Base-by-base conservation (phyloP, 2,888 invertebrate species). In the Leptinotarsa rubiginosa region DNA sequence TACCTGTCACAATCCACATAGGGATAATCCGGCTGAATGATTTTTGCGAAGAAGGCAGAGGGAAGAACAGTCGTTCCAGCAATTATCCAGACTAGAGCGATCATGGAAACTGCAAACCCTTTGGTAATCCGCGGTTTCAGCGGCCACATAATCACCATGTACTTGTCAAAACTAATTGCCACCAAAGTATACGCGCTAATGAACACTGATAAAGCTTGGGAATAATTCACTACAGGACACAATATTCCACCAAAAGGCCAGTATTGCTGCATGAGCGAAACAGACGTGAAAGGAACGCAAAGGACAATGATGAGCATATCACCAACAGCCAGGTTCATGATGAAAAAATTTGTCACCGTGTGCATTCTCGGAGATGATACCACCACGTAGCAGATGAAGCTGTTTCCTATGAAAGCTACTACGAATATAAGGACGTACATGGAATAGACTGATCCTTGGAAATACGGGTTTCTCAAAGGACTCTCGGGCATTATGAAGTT, bases 321-420 rank as follows among this genome's bases (percentile, higher is more conserved):
- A 56, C 97, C 96, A 54, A 96, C 90, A 0, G 97, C 96, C 79
- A 97, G 89, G 87, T 95, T 96, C 85, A 95, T 94, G 84, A 97
- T 96, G 87, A 97, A 97, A 87, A 92, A 96, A 87, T 97, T 97
- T 59, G 97, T 97, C 3, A 97, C 96, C 0, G 96, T 97, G 82
- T 95, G 92, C 96, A 97, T 97, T 54, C 95, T 91, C 0, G 95
- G 94, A 16, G 94, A 94, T 4, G 93, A 92, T 79, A 94, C 90
- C 0, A 97, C 96, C 31, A 97, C 94, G 86, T 95, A 96, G 86
- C 96, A 96, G 25, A 97, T 96, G 66, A 94, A 90, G 69, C 93
- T 93, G 84, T 95, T 95, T 18, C 95, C 95, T 7, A 92, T 82
- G 15, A 95, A 87, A 0, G 95, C 93, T 64, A 93, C 89, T 16